A percentile compares a stretch with the other conserved stretches of the same genome.
Evolutionary conservation across 2,113 vertebrate species (phyloP).

Genomic region (Rhinopithecus roxellana): DNA sequence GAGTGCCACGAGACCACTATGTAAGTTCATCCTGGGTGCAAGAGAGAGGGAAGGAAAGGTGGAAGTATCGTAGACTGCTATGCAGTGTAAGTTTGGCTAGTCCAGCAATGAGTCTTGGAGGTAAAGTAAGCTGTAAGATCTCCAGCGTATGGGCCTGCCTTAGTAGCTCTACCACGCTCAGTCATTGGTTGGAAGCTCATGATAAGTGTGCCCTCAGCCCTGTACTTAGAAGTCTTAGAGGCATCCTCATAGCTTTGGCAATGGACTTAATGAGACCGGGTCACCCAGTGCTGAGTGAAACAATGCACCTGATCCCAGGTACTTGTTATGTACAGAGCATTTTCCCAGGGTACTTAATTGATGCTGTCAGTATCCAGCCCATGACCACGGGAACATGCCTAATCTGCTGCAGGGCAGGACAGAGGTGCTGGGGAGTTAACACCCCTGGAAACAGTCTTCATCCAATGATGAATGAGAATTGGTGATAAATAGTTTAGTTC

Average conservation of each 20-base stretch:
- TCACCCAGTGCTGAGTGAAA: not conserved
- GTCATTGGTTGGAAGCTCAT: not conserved
- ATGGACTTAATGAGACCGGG: not conserved
- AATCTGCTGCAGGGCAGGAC: not conserved
- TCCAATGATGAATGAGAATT: not conserved
- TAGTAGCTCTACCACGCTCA: not conserved
- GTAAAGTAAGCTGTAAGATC: not conserved
- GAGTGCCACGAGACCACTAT: not conserved
- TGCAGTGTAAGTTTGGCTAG: not conserved
- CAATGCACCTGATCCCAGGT: not conserved
- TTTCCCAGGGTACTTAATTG: not conserved
- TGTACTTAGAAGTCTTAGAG: not conserved
- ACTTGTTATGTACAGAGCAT: not conserved
- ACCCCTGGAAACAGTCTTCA: not conserved
- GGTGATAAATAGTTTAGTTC: not conserved
- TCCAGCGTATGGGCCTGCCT: not conserved
- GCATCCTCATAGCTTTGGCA: not conserved
- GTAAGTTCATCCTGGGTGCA: not conserved
- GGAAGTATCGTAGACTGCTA: not conserved
- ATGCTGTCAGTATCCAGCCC: not conserved
- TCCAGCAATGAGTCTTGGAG: not conserved
- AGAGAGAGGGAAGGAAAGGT: not conserved
- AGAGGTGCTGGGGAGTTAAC: not conserved
- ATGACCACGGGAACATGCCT: not conserved
- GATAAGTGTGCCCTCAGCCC: not conserved